A percentile compares a stretch with the other conserved stretches of the same genome.
Conservation (phyloP, 2,113 vertebrate species). For the Casuarius casuarius region DNA sequence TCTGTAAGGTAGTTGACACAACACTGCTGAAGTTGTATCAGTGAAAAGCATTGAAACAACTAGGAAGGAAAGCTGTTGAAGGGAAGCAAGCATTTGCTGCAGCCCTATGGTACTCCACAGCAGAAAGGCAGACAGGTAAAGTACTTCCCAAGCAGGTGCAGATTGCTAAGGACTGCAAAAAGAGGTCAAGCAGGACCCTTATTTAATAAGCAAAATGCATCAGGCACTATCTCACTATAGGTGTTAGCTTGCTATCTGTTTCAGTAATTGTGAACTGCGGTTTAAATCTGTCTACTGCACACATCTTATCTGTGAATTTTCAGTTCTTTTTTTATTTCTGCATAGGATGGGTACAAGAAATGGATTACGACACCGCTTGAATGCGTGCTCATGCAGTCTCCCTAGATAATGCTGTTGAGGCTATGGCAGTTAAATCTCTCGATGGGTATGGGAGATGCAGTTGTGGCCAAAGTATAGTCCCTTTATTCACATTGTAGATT, state of each 20-base stretch:
- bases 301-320: not conserved
- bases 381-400: not conserved
- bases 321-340: not conserved
- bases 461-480: not conserved
- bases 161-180: not conserved
- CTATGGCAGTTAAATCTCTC: not conserved
- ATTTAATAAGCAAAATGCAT: not conserved
- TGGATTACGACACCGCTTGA: not conserved
- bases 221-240: not conserved
- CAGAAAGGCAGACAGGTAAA: not conserved
- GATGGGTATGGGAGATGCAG: not conserved
- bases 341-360: not conserved
- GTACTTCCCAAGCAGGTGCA: not conserved
- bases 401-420: not conserved
- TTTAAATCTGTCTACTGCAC: not conserved
- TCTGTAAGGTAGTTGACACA: not conserved
- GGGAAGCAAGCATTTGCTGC: not conserved
- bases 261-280: not conserved
- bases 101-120: not conserved
- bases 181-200: not conserved
- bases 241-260: not conserved
- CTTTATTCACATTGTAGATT: rapidly evolving
- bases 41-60: not conserved
- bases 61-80: not conserved
- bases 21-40: not conserved